These are phyloP conservation scores for Scatophagus argus DNA, from an alignment of 2,113 vertebrate species.

Conservation along the genomic window DNA sequence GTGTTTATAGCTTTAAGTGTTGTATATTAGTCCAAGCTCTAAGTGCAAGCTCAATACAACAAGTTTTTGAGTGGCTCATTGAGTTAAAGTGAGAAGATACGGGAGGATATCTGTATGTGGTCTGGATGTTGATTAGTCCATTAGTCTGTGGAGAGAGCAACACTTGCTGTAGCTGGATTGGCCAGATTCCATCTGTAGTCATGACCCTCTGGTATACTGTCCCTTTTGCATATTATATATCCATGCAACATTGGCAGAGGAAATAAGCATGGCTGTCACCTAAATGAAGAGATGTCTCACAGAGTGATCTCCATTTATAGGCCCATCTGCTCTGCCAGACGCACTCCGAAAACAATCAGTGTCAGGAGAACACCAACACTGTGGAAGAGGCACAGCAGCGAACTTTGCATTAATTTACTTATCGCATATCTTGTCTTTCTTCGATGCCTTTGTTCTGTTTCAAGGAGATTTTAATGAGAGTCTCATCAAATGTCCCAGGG, in stretches of 20 bases:
- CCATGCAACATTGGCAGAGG: conserved; percentile 51
- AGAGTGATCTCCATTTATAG: conserved; percentile 80
- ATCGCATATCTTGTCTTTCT: conserved; percentile 42
- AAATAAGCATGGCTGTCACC: conserved; percentile 65
- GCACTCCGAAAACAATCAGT: conserved; percentile 71
- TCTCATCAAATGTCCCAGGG: conserved; percentile 53
- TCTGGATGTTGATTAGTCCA: conserved; percentile 49
- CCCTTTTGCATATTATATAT: conserved; percentile 44
- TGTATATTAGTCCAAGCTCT: conserved; percentile 33
- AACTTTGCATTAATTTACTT: conserved; percentile 68
- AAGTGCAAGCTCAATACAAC: conserved; percentile 14
- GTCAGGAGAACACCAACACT: conserved; percentile 60
- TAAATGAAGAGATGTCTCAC: conserved; percentile 78
- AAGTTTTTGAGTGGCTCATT: conserved; percentile 13
- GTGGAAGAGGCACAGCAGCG: conserved; percentile 44
- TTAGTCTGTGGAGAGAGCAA: conserved; percentile 31
- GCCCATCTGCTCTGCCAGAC: conserved; percentile 78
- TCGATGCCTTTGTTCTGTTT: conserved; percentile 49
- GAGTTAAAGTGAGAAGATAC: conserved; percentile 19
- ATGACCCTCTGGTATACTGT: conserved; percentile 46
- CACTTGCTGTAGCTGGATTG: conserved; percentile 25
- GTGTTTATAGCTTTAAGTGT: conserved; percentile 50
- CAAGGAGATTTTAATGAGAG: conserved; percentile 61
- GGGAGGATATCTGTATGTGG: conserved; percentile 32
- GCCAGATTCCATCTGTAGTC: conserved; percentile 40